Percentiles rank a stretch among this genome's conserved stretches.
Evolutionary conservation across 2,113 vertebrate species (phyloP).

Genomic region (Macaca nemestrina): DNA sequence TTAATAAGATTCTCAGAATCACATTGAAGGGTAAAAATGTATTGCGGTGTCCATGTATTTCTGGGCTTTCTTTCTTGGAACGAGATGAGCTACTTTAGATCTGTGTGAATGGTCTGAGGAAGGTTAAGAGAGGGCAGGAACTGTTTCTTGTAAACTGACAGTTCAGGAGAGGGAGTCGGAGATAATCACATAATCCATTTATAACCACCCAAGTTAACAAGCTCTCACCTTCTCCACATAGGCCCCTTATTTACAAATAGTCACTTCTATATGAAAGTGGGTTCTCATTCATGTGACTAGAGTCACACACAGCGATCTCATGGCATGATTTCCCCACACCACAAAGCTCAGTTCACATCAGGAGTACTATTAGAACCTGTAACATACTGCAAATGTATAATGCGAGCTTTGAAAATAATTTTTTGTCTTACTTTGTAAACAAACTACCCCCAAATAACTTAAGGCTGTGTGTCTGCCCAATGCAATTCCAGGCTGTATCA

Average conservation of each 20-base stretch:
- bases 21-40: background rate
- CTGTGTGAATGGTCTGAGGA: background rate
- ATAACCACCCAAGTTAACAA: conserved; percentile 74
- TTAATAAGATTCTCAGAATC: background rate
- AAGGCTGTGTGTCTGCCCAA: background rate
- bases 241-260: conserved; percentile 65
- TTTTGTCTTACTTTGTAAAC: background rate
- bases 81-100: background rate
- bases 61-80: background rate
- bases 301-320: background rate
- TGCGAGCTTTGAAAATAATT: background rate
- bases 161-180: conserved; percentile 41
- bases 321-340: background rate
- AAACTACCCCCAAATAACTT: background rate
- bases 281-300: background rate
- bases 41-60: background rate
- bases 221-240: conserved; percentile 74
- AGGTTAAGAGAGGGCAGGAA: conserved; percentile 27
- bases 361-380: no score
- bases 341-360: background rate
- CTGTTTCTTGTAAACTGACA: conserved; percentile 67
- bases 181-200: conserved; percentile 77
- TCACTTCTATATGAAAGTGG: conserved; percentile 51
- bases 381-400: background rate
- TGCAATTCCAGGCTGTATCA: background rate